Percentiles rank a stretch among this genome's conserved stretches.
phyloP scores from a whole-genome alignment of 2,888 invertebrate species.

The Bellardia pandia region DNA sequence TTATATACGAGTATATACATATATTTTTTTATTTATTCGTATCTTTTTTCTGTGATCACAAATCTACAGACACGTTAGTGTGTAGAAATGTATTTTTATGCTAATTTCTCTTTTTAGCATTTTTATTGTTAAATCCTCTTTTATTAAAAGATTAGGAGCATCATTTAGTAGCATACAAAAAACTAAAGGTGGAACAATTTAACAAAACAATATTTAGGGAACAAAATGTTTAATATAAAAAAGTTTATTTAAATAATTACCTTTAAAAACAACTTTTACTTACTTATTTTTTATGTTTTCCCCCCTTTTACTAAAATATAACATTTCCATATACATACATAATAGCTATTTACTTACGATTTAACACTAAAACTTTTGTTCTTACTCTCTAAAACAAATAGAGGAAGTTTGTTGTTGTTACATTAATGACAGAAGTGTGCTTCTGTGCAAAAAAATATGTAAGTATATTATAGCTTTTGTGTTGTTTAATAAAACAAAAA shows the following conservation, averaged over 20 bases:
- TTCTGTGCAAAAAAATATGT: not conserved
- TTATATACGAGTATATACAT: not conserved
- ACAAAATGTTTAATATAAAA: not conserved
- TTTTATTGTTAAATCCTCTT: slow-evolving; percentile 33
- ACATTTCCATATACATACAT: not conserved
- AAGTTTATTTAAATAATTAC: too few species aligned
- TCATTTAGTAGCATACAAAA: not conserved
- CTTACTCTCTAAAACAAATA: not conserved
- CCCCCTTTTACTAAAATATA: too few species aligned
- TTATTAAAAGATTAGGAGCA: slow-evolving; percentile 12
- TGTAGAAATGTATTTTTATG: not conserved
- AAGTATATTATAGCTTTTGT: not conserved
- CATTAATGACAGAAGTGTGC: not conserved
- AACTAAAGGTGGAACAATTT: not conserved
- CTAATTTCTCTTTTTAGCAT: not conserved
- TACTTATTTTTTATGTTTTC: too few species aligned
- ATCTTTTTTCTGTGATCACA: not conserved
- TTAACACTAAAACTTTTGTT: not conserved
- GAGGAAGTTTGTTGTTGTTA: not conserved
- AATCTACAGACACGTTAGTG: not conserved
- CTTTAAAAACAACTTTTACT: not conserved
- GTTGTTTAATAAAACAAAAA: not conserved
- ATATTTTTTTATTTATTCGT: not conserved
- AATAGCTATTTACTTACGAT: not conserved
- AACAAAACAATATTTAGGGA: not conserved